A percentile compares a stretch with the other conserved stretches of the same genome.
Conservation (phyloP, 2,113 vertebrate genomes). For the Cebidichthys violaceus region DNA sequence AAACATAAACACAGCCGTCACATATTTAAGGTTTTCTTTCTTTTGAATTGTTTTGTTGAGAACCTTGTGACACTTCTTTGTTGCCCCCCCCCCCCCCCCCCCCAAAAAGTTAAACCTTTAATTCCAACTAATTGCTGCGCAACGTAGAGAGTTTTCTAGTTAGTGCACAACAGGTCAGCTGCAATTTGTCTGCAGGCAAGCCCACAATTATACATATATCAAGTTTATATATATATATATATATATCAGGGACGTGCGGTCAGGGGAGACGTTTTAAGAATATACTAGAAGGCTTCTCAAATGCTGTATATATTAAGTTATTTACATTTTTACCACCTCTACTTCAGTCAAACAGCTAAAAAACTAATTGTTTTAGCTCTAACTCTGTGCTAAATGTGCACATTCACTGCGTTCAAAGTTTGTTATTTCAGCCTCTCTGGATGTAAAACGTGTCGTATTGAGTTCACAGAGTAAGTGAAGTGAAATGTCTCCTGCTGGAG, state of each 20-base stretch:
- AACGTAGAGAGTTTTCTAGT: neutral
- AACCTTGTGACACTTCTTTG: neutral
- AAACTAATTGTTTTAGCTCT: neutral
- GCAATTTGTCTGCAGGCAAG: conserved; percentile 3
- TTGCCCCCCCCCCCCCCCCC: too few relatives aligned
- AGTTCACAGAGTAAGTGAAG: neutral
- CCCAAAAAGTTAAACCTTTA: neutral
- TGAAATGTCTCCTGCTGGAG: neutral
- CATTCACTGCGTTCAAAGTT: neutral
- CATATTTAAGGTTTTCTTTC: neutral
- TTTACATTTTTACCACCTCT: too few relatives aligned
- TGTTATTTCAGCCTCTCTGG: neutral
- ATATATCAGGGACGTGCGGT: too few relatives aligned
- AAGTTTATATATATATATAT: neutral
- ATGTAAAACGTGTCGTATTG: neutral
- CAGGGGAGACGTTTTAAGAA: too few relatives aligned
- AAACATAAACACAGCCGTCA: neutral
- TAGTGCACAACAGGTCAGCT: neutral
- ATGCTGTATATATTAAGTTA: too few relatives aligned
- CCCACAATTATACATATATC: neutral
- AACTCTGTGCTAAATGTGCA: neutral
- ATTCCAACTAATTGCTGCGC: neutral
- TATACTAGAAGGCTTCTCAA: too few relatives aligned
- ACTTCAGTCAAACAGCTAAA: too few relatives aligned
- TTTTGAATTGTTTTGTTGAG: neutral